Evolutionary conservation across 2,113 vertebrate genomes (phyloP), one percentile per base, ranked within the genome.

Genomic region (Psettodes erumei): DNA sequence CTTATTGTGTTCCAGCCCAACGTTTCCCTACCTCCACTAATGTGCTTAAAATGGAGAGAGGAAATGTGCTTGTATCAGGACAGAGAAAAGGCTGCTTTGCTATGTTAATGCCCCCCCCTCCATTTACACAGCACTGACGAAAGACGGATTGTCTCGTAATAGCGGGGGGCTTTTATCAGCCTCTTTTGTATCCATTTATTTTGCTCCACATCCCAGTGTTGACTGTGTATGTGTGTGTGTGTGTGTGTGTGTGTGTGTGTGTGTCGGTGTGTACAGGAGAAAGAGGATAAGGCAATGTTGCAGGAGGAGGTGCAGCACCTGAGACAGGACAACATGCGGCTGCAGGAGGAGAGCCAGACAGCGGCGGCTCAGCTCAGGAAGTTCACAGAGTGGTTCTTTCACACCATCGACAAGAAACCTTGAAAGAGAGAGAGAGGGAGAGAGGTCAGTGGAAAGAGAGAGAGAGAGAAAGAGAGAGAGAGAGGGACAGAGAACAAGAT

Each of bases 331-430:
- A 99, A 99, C 93, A 95, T 97, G 94, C 93, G 97, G 4, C 95
- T 99, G 83, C 97, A 99, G 91, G 97, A 98, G 84, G 97, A 98
- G 86, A 98, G 97, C 40, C 96, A 96, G 89, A 97, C 96, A 0
- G 96, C 97, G 4, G 90, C 97, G 0, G 97, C 97, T 42, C 98
- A 99, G 86, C 96, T 99, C 89, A 95, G 96, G 88, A 98, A 96
- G 88, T 99, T 99, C 93, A 98, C 97, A 0, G 96, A 99, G 89
- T 99, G 98, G 98, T 98, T 99, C 90, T 98, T 99, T 93, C 96
- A 93, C 91, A 94, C 94, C 0, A 93, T 98, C 6, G 97, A 99
- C 91, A 99, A 99, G 86, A 99, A 98, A 81, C 93, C 92, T 71
- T 94, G 89, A 95, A 40, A 64, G 25, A 70, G 30, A 25, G 8